Evolutionary conservation across 1,140 invertebrate species (phyloP).

Genomic region (Leptoteleia sp.): DNA sequence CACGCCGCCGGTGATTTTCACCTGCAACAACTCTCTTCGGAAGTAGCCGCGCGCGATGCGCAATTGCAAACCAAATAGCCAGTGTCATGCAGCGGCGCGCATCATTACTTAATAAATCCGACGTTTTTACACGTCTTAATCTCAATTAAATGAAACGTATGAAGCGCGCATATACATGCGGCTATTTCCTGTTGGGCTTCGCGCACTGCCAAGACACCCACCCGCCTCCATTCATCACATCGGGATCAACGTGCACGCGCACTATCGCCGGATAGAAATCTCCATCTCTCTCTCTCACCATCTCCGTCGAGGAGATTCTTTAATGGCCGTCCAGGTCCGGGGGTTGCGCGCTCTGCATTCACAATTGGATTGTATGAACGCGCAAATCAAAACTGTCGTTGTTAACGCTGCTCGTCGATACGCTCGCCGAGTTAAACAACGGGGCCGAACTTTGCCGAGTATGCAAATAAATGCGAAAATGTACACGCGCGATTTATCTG

Average conservation of each 20-base stretch:
- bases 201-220: conserved; percentile 5
- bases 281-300: no score
- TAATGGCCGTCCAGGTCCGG: conserved; percentile 9
- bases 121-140: conserved; percentile 9
- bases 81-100: conserved; percentile 8
- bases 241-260: conserved; percentile 7
- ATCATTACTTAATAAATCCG: conserved; percentile 32
- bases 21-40: conserved; percentile 29
- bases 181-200: conserved; percentile 7
- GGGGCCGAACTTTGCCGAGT: conserved; percentile 19
- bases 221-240: conserved; percentile 14
- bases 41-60: conserved; percentile 16
- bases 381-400: conserved; percentile 31
- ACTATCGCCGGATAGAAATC: conserved; percentile 13
- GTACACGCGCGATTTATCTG: conserved; percentile 28
- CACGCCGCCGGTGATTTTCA: conserved; percentile 53
- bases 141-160: conserved; percentile 18
- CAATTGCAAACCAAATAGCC: conserved; percentile 11
- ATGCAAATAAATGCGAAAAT: conserved; percentile 51
- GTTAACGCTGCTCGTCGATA: conserved; percentile 17
- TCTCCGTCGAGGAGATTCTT: conserved; percentile 14
- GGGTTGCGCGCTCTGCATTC: no score
- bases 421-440: conserved; percentile 13
- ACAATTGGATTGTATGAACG: conserved; percentile 16
- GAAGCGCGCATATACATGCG: conserved; percentile 4